Percentiles rank a stretch among this genome's conserved stretches.
phyloP scores from a whole-genome alignment of 2,888 invertebrate species.

The Callinectes sapidus region DNA sequence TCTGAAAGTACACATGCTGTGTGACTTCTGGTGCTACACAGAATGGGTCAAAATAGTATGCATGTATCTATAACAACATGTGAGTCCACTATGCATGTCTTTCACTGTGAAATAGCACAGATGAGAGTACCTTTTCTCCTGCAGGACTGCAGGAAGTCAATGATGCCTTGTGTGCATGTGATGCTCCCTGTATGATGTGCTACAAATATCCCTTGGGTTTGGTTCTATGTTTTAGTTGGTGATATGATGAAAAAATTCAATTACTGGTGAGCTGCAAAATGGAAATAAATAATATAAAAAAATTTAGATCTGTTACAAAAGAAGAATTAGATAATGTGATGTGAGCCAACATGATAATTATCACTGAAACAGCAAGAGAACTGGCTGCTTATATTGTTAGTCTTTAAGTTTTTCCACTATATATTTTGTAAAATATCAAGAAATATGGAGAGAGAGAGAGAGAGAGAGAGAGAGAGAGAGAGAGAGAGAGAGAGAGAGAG shows the following conservation, averaged over 20 bases:
- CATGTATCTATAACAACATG: slow-evolving; percentile 41
- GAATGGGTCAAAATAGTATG: slow-evolving; percentile 50
- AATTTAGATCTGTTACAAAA: not conserved
- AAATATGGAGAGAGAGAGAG: not conserved
- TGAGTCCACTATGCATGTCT: slow-evolving; percentile 53
- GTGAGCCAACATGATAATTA: not conserved
- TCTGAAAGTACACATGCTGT: slow-evolving; percentile 42
- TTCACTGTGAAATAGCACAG: slow-evolving; percentile 46
- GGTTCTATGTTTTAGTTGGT: not conserved
- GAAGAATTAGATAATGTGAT: not conserved
- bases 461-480: slow-evolving; percentile 26
- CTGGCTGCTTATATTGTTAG: not conserved
- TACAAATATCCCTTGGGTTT: not conserved
- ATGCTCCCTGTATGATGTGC: not conserved
- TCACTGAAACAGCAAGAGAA: not conserved
- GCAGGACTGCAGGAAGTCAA: not conserved
- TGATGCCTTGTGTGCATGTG: not conserved
- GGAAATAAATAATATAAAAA: not conserved
- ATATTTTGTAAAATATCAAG: not conserved
- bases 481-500: not conserved
- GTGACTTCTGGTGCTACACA: slow-evolving; percentile 60
- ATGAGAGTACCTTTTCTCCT: not conserved
- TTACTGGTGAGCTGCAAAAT: not conserved
- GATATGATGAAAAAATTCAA: not conserved
- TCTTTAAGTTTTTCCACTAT: not conserved